Evolutionary conservation across 1,140 invertebrate genomes (phyloP).

Genomic region (Brachionus manjavacas): DNA sequence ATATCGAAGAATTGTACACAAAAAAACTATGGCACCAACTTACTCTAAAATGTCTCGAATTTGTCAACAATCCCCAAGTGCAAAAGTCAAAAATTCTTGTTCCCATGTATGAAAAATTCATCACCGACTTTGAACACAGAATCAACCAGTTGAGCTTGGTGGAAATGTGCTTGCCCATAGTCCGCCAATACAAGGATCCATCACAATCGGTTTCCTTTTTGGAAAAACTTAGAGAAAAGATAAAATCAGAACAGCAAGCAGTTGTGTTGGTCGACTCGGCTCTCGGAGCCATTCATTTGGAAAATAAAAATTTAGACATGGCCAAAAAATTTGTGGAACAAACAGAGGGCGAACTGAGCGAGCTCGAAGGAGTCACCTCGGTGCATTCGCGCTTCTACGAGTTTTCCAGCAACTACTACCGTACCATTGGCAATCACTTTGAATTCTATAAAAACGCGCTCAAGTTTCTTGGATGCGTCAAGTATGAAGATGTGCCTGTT

Average conservation of each 20-base stretch:
- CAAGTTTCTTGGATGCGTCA: conserved; percentile 70
- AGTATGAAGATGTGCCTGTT: conserved; percentile 54
- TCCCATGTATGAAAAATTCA: conserved; percentile 78
- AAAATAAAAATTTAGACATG: conserved; percentile 72
- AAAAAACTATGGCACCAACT: conserved; percentile 83
- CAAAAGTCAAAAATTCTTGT: conserved; percentile 71
- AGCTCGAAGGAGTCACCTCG: conserved; percentile 80
- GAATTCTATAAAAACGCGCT: conserved; percentile 90
- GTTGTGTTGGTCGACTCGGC: conserved; percentile 76
- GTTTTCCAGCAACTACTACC: conserved; percentile 82
- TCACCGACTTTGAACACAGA: conserved; percentile 87
- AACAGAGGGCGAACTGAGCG: conserved; percentile 76
- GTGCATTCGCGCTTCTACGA: conserved; percentile 93
- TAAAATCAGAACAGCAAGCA: conserved; percentile 80
- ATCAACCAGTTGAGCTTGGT: conserved; percentile 86
- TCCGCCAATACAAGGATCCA: conserved; percentile 70
- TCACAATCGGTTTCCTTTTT: conserved; percentile 77
- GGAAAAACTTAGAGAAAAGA: conserved; percentile 77
- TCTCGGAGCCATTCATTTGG: conserved; percentile 76
- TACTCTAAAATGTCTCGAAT: conserved; percentile 74
- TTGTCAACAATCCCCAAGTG: conserved; percentile 74
- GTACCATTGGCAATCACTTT: conserved; percentile 76
- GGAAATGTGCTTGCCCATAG: conserved; percentile 75
- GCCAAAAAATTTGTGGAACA: conserved; percentile 85
- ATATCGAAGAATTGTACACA: conserved; percentile 24